A percentile compares a stretch with the other conserved stretches of the same genome.
These are phyloP conservation scores for Drosophila multiciliata DNA, from an alignment of 2,888 invertebrate genomes.

Conservation along the genomic window DNA sequence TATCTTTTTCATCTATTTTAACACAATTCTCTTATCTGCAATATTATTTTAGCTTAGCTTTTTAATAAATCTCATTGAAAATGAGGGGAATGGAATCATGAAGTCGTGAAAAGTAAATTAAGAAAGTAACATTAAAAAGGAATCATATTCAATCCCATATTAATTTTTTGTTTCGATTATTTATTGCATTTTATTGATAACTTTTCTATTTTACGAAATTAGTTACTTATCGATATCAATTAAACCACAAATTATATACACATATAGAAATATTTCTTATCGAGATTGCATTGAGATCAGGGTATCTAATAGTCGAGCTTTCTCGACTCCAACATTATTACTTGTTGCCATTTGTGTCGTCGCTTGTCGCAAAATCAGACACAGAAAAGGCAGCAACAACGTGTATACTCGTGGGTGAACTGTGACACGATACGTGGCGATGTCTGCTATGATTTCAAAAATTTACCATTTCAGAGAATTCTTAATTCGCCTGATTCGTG, in stretches of 20 bases:
- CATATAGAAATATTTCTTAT: neutral
- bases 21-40: no score
- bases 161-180: no score
- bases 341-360: neutral
- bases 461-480: conserved; percentile 5
- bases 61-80: no score
- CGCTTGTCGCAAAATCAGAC: neutral
- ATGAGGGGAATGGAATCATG: neutral
- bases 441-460: conserved; percentile 3
- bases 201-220: neutral
- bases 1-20: neutral
- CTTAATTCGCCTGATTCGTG: conserved; percentile 8
- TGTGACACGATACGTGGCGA: conserved; percentile 9
- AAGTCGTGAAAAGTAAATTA: neutral
- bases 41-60: neutral
- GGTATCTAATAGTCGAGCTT: neutral
- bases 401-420: conserved; percentile 11
- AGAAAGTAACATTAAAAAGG: neutral
- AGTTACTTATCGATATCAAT: neutral
- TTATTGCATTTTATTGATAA: neutral
- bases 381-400: neutral
- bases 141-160: neutral
- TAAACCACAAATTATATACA: neutral
- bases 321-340: neutral
- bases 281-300: neutral